Base-by-base conservation (phyloP, 2,888 invertebrate species). In the Leptothorax acervorum region DNA sequence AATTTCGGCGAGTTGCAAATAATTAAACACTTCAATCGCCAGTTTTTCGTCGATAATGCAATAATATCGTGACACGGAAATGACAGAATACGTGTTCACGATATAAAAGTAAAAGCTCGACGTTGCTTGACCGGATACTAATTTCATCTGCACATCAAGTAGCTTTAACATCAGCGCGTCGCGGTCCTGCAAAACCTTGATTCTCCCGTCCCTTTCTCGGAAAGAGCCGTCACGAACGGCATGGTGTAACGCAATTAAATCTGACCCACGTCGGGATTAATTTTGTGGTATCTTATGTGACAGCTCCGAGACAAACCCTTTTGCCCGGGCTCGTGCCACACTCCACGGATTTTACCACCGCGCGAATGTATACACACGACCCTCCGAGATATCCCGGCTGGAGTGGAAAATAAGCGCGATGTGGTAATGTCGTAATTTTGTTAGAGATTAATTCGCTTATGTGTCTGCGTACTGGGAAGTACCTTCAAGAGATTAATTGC, bases 191-290 rank as follows among this genome's bases (percentile, higher is more conserved):
- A 76, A 82, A 82, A 55, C 12, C 39, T 57, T 28, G n/a, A 53
- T 5, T 12, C 28, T 28, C 31, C 15, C 45, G 1, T 57, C 31
- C n/a, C n/a, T 39, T 62, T 79, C 53, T 39, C 57, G 68, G 15
- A 51, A 42, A 68, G 31, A 60, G 3, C 31, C 28, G 51, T 18
- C 53, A 18, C 12, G 48, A 57, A 28, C 51, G 74, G 70, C 35
- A 23, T 51, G 35, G 65, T 39, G 75, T 84, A 81, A 84, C 39
- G 81, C 53, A 85, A 89, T 89, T 89, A 86, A 89, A 86, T 89
- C 87, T 83, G 78, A 85, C 66, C 79, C 35, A 82, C 74, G 86
- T 84, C 83, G 78, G 48, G 73, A 89, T 89, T 89, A 89, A 89
- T 89, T 89, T 84, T 79, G 62, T 71, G 51, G 55, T 68, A 66